Evolutionary conservation across 2,797 vertebrate genomes (phyloP).

Genomic region (Bucorvus abyssinicus): DNA sequence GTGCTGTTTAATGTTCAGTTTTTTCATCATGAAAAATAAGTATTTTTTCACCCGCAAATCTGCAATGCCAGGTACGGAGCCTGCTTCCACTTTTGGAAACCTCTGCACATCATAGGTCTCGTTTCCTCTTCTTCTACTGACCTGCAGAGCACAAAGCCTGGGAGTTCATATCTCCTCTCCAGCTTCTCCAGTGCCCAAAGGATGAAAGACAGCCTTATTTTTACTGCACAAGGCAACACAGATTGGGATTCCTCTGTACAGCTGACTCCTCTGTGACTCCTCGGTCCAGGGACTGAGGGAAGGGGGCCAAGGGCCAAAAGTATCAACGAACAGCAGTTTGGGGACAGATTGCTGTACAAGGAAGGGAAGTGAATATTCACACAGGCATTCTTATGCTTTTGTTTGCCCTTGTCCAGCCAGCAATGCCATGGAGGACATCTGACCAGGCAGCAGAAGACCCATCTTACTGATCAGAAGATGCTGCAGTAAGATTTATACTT

Average conservation of each 20-base stretch:
- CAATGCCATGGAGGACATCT: neutral
- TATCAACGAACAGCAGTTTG: neutral
- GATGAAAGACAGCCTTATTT: neutral
- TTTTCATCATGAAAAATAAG: neutral
- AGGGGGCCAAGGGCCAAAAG: neutral
- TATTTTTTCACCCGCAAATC: neutral
- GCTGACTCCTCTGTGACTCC: neutral
- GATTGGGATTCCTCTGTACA: too few species aligned
- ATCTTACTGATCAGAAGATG: neutral
- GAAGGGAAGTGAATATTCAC: neutral
- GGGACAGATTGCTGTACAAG: neutral
- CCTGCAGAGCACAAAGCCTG: neutral
- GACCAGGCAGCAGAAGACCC: neutral
- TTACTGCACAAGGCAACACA: neutral
- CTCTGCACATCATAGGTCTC: rapidly evolving
- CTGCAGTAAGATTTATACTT: neutral
- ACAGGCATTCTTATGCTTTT: neutral
- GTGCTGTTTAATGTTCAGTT: neutral
- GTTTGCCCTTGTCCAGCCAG: too few species aligned
- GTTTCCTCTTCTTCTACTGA: neutral
- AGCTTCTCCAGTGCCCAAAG: neutral
- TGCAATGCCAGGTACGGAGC: neutral
- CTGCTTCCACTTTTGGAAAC: neutral
- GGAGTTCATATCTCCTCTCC: neutral
- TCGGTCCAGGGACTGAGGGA: rapidly evolving